These are phyloP conservation scores for Timema cristinae DNA, from an alignment of 2,888 invertebrate genomes.

Conservation along the genomic window DNA sequence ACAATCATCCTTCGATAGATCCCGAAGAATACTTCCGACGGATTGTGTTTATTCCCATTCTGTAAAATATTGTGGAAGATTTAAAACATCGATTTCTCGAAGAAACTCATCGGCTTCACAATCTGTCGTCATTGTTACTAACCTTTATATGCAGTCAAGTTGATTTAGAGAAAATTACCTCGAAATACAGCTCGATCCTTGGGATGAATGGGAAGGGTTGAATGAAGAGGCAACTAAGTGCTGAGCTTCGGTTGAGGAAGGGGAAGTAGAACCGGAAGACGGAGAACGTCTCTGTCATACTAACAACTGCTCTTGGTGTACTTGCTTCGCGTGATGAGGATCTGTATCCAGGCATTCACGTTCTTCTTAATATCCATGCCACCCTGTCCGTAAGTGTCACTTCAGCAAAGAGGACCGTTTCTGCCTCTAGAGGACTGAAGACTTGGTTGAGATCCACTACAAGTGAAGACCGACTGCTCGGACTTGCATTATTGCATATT, in stretches of 20 bases:
- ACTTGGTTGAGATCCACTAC: constrained; percentile 6
- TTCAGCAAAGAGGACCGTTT: constrained; percentile 6
- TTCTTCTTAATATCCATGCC: not conserved
- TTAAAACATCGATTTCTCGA: constrained; percentile 16
- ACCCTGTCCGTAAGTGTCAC: not conserved
- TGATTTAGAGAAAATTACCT: not conserved
- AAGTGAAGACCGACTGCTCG: constrained; percentile 7
- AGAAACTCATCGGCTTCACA: constrained; percentile 10
- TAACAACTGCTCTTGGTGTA: too few species aligned
- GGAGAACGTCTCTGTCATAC: too few species aligned
- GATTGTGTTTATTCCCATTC: constrained; percentile 15
- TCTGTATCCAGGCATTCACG: constrained; percentile 2
- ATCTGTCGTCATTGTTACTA: constrained; percentile 2
- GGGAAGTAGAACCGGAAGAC: not conserved
- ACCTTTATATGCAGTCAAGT: not conserved
- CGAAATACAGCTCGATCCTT: constrained; percentile 6
- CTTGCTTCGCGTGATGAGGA: constrained; percentile 9
- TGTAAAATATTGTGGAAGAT: constrained; percentile 17
- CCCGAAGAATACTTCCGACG: constrained; percentile 17
- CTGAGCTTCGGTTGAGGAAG: not conserved
- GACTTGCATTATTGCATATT: constrained; percentile 8
- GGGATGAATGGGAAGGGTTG: constrained; percentile 4
- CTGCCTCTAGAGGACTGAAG: not conserved
- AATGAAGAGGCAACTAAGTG: not conserved
- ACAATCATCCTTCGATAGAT: constrained; percentile 17